A percentile compares a stretch with the other conserved stretches of the same genome.
Conservation (phyloP, 2,888 invertebrate species). For the Zelleria hepariella region DNA sequence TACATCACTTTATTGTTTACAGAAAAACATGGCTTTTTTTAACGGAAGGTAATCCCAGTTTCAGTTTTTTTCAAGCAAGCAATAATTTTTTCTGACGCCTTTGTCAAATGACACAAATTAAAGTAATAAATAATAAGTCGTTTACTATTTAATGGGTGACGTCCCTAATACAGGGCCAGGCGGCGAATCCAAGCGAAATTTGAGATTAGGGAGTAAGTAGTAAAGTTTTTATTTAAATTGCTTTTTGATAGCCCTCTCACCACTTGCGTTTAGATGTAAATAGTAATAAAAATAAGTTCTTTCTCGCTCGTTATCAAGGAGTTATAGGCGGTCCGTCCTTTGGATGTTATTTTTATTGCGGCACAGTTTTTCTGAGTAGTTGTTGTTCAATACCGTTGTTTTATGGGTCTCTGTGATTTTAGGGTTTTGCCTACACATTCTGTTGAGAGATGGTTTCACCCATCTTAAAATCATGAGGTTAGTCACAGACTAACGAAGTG, state of each 20-base stretch:
- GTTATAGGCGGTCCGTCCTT: not conserved
- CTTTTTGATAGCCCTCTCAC: constrained; percentile 30
- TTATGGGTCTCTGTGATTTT: not conserved
- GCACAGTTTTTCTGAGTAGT: not conserved
- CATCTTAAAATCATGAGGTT: too few relatives aligned
- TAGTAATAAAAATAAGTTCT: constrained; percentile 17
- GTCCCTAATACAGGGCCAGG: constrained; percentile 8
- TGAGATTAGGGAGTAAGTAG: constrained; percentile 53
- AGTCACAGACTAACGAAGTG: too few relatives aligned
- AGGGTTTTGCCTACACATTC: not conserved
- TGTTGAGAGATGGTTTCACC: too few relatives aligned
- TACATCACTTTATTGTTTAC: too few relatives aligned
- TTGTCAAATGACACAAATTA: too few relatives aligned
- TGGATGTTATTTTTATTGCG: not conserved
- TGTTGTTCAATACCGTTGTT: not conserved
- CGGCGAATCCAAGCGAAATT: constrained; percentile 61
- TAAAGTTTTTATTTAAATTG: constrained; percentile 46
- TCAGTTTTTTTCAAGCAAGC: too few relatives aligned
- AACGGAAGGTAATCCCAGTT: too few relatives aligned
- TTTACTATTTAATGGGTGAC: too few relatives aligned
- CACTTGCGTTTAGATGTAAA: constrained; percentile 16
- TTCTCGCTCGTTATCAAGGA: not conserved
- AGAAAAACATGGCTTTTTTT: too few relatives aligned
- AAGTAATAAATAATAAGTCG: too few relatives aligned
- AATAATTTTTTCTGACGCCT: too few relatives aligned